Percentiles rank a stretch among this genome's conserved stretches.
Evolutionary conservation across 2,797 vertebrate genomes (phyloP).

Genomic region (Lacerta viridis): DNA sequence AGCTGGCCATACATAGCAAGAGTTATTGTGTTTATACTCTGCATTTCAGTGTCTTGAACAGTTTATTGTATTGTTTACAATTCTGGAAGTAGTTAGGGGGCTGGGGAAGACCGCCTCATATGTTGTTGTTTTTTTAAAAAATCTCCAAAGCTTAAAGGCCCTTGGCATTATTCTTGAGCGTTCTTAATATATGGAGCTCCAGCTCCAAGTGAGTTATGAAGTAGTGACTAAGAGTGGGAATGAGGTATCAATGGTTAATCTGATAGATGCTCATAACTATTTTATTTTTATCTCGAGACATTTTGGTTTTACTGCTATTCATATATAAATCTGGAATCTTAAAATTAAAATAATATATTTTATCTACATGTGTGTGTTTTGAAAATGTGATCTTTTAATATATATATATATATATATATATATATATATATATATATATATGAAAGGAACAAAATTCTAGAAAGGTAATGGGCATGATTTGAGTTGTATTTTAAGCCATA

Average conservation of each 20-base stretch:
- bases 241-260: slow-evolving; percentile 62
- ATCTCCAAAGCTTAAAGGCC: slow-evolving; percentile 37
- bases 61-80: slow-evolving; percentile 46
- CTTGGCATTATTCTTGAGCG: slow-evolving; percentile 60
- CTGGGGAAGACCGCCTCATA: neutral
- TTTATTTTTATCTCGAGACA: slow-evolving; percentile 65
- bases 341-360: slow-evolving; percentile 40
- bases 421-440: too few relatives aligned
- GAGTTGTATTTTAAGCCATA: too few relatives aligned
- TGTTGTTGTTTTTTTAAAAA: slow-evolving; percentile 40
- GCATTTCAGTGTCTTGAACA: slow-evolving; percentile 10
- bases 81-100: slow-evolving; percentile 34
- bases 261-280: slow-evolving; percentile 53
- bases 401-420: neutral
- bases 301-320: slow-evolving; percentile 58
- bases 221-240: slow-evolving; percentile 58
- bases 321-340: slow-evolving; percentile 59
- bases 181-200: slow-evolving; percentile 55
- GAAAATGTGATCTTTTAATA: slow-evolving; percentile 27
- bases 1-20: neutral
- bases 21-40: neutral
- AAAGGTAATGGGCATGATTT: neutral
- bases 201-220: slow-evolving; percentile 65
- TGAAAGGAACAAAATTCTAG: neutral
- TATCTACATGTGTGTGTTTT: slow-evolving; percentile 32